Evolutionary conservation across 2,113 vertebrate species (phyloP), one percentile per base, ranked within the genome.

Genomic region (Osmerus mordax): DNA sequence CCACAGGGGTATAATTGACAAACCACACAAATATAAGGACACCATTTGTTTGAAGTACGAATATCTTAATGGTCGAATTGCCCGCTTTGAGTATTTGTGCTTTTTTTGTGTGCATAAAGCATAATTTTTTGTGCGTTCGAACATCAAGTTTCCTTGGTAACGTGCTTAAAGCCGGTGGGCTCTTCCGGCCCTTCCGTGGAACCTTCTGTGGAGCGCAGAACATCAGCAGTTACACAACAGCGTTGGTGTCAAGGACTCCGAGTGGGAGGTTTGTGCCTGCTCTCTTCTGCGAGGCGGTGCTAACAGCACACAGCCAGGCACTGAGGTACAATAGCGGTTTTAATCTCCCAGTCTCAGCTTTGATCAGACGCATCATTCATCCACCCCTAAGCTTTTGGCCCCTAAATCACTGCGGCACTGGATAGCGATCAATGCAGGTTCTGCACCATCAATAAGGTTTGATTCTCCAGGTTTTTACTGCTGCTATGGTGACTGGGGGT

Each of bases 91-190:
- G 23, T 67, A 19, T 51, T 41, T 25, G 15, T 53, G 3, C 52
- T 53, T 53, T 53, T 53, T 53, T 53, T 53, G 21, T 53, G 52
- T 18, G 0, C 9, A 54, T 6, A 56, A 12, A 16, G 16, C 16
- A 15, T 56, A 1, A 56, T 18, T 18, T n/a, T n/a, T 56, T 56
- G 5, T 56, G n/a, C 16, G 3, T 79, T 84, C 79, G 77, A 84
- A 56, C 54, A n/a, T 56, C 66, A 87, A 81, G 76, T 88, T 84
- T 64, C 83, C 78, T 79, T 80, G 80, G 71, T 69, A 80, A 86
- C 84, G 62, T 69, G 41, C 73, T 69, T 55, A 68, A 71, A 67
- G 73, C 13, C 16, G 63, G 51, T 58, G 67, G 59, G 58, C 72
- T 69, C 52, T 77, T 59, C 8, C 60, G 76, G 70, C 69, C 65